Percentiles rank a stretch among this genome's conserved stretches.
Conservation (phyloP, 2,888 invertebrate genomes). For the Dexiosoma caninum region DNA sequence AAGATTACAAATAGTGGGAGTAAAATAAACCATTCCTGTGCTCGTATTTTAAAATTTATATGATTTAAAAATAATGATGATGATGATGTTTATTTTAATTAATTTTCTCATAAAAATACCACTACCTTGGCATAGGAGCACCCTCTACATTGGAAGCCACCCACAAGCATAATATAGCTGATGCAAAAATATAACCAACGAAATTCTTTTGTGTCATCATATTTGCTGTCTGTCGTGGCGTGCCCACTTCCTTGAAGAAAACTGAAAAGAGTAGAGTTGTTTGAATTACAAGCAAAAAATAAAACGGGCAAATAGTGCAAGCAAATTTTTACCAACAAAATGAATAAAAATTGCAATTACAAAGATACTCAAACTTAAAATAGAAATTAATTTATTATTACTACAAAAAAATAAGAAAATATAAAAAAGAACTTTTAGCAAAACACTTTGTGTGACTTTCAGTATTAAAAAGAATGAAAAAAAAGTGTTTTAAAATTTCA, state of each 20-base stretch:
- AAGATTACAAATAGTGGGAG: neutral
- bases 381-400: no score
- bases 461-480: no score
- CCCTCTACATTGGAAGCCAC: conserved; percentile 73
- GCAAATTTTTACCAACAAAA: no score
- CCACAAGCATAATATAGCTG: conserved; percentile 72
- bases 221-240: conserved; percentile 2
- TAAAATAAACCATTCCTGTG: conserved; percentile 23
- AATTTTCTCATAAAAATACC: conserved; percentile 69
- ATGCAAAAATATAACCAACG: conserved; percentile 70
- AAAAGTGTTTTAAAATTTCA: no score
- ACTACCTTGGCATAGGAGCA: conserved; percentile 78
- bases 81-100: conserved; percentile 41
- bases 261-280: neutral
- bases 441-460: no score
- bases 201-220: conserved; percentile 66
- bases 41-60: neutral
- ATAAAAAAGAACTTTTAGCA: neutral
- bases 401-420: neutral
- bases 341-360: no score
- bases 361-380: no score
- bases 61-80: neutral
- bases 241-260: neutral
- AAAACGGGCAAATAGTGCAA: conserved; percentile 59
- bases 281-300: neutral